Percentiles rank a stretch among this genome's conserved stretches.
Conservation (phyloP, 2,797 vertebrate genomes). For the Glyptemys insculpta region DNA sequence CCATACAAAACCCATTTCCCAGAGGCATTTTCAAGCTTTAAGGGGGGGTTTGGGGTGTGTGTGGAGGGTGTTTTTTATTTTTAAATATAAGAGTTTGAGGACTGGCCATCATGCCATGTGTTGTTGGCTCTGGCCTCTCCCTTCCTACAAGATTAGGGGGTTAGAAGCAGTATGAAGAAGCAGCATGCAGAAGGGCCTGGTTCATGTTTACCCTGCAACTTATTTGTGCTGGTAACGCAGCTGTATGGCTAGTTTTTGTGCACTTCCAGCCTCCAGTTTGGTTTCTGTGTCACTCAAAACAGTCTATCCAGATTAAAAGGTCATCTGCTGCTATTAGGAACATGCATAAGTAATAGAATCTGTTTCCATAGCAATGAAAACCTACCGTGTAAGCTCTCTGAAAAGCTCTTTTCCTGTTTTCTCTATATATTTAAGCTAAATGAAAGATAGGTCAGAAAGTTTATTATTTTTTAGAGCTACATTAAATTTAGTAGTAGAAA, state of each 20-base stretch:
- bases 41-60: rapidly evolving
- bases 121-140: background rate
- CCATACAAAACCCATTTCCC: background rate
- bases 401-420: background rate
- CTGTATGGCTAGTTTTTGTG: background rate
- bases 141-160: background rate
- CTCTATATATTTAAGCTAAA: background rate
- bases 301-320: background rate
- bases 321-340: background rate
- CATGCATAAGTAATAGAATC: background rate
- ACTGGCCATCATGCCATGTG: background rate
- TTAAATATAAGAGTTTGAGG: background rate
- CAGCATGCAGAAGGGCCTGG: background rate
- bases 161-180: background rate
- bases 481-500: background rate
- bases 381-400: background rate
- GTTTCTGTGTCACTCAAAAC: background rate
- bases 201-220: background rate
- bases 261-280: background rate
- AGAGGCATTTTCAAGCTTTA: background rate
- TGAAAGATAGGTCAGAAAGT: background rate
- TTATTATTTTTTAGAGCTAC: background rate
- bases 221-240: background rate
- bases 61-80: background rate
- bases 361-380: background rate